phyloP scores from a whole-genome alignment of 2,113 vertebrate genomes.

The Rana temporaria region DNA sequence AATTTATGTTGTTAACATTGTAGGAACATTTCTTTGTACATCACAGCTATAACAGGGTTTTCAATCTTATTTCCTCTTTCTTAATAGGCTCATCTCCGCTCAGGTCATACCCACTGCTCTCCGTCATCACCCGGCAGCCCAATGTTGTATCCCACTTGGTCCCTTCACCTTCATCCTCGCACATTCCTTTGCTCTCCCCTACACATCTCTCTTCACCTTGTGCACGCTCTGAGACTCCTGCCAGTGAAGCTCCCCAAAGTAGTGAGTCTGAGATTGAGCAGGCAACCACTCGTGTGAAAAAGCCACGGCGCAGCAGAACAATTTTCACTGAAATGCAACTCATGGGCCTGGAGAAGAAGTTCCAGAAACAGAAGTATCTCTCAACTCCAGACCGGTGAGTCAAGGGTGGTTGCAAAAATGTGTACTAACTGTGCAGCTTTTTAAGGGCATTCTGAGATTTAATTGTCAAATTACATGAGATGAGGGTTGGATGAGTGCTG shows the following conservation, averaged over 20 bases:
- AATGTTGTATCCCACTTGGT: constrained; percentile 76
- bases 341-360: constrained; percentile 98
- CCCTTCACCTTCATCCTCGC: constrained; percentile 68
- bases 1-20: background rate
- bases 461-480: too few relatives aligned
- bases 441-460: too few relatives aligned
- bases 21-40: too few relatives aligned
- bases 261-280: constrained; percentile 93
- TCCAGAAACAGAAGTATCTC: constrained; percentile 98
- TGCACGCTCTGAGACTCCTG: constrained; percentile 64
- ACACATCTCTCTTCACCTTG: constrained; percentile 67
- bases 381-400: constrained; percentile 96
- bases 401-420: too few relatives aligned
- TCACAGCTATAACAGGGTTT: background rate
- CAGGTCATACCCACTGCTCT: constrained; percentile 88
- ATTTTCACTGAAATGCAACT: constrained; percentile 98
- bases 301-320: constrained; percentile 92
- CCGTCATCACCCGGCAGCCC: constrained; percentile 90
- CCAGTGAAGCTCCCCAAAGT: constrained; percentile 81
- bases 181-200: constrained; percentile 60
- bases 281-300: constrained; percentile 81
- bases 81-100: constrained; percentile 84
- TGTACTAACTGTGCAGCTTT: background rate
- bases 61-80: background rate
- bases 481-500: too few relatives aligned